A percentile compares a stretch with the other conserved stretches of the same genome.
Evolutionary conservation across 2,888 invertebrate species (phyloP).

Genomic region (Lepas anatifera): DNA sequence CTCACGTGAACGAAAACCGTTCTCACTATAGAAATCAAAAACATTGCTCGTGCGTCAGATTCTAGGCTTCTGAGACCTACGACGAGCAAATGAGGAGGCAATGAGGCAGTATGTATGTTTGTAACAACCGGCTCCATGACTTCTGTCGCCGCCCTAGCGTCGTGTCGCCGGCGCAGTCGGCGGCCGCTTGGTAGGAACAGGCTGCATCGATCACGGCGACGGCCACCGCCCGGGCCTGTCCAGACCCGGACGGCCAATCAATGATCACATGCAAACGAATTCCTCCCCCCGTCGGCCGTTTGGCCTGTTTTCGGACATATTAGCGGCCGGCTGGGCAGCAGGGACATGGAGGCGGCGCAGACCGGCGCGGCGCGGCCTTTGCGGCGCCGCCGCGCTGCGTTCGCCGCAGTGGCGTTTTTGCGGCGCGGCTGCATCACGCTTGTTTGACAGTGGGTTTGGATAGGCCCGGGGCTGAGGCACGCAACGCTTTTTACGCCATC

Average conservation of each 20-base stretch:
- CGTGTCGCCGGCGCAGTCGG: too few species aligned
- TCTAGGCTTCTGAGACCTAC: too few species aligned
- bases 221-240: too few species aligned
- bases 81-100: too few species aligned
- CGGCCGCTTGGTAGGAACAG: too few species aligned
- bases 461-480: background rate
- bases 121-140: too few species aligned
- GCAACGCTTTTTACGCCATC: slow-evolving; percentile 8
- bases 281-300: background rate
- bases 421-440: slow-evolving; percentile 19
- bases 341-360: background rate
- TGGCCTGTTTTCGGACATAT: background rate
- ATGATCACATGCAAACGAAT: slow-evolving; percentile 7
- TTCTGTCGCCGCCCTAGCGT: too few species aligned
- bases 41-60: too few species aligned
- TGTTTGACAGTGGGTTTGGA: slow-evolving; percentile 5
- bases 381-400: background rate
- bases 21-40: too few species aligned
- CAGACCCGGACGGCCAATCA: background rate
- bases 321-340: background rate
- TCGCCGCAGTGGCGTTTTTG: background rate
- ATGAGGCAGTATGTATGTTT: too few species aligned
- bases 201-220: too few species aligned
- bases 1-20: too few species aligned
- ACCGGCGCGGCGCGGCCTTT: background rate